phyloP scores from a whole-genome alignment of 2,888 invertebrate genomes.

The Drosophila ochracea region DNA sequence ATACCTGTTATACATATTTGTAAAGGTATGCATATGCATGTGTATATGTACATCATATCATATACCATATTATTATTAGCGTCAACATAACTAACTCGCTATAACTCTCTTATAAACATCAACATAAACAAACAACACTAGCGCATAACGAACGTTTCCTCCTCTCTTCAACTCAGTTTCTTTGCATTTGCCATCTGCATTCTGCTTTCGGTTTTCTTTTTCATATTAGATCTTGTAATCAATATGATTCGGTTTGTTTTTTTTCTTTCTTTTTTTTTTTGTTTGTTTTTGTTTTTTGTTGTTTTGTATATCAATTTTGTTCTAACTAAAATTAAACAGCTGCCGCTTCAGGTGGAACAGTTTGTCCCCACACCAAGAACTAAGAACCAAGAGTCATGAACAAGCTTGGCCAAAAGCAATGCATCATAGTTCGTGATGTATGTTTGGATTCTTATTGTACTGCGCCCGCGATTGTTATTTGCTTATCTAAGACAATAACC shows the following conservation, averaged over 20 bases:
- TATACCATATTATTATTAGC: conserved; percentile 63
- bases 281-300: conserved; percentile 6
- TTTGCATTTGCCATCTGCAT: neutral
- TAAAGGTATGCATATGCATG: conserved; percentile 16
- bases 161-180: neutral
- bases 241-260: conserved; percentile 39
- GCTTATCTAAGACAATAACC: conserved; percentile 25
- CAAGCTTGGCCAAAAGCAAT: conserved; percentile 19
- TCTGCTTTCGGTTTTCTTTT: conserved; percentile 6
- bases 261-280: conserved; percentile 12
- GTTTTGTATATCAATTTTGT: conserved; percentile 64
- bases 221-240: conserved; percentile 39
- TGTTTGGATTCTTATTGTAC: conserved; percentile 1
- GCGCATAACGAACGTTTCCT: conserved; percentile 68
- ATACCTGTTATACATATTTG: conserved; percentile 16
- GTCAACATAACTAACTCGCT: conserved; percentile 76
- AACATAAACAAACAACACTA: conserved; percentile 79
- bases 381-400: conserved; percentile 24
- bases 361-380: conserved; percentile 25
- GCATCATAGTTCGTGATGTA: neutral
- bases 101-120: conserved; percentile 77
- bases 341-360: conserved; percentile 42
- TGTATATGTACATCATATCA: conserved; percentile 8
- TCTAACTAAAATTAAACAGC: conserved; percentile 79
- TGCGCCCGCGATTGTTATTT: conserved; percentile 6